Conservation (phyloP, 2,888 invertebrate genomes). For the Eristalis arbustorum region DNA sequence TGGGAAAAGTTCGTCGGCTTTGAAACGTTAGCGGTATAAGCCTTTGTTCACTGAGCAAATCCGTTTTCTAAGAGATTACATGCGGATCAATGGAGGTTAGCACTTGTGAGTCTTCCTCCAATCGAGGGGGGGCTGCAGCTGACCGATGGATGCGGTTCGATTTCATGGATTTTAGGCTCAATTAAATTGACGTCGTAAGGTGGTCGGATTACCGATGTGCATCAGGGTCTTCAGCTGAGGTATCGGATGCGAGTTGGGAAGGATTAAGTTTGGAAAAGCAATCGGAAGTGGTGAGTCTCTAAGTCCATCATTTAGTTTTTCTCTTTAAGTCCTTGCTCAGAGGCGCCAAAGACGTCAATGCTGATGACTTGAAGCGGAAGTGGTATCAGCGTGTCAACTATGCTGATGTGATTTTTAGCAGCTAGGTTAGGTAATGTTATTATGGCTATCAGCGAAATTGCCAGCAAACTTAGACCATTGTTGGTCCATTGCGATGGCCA, state of each 20-base stretch:
- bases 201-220: background rate
- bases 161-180: background rate
- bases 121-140: background rate
- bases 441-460: too few relatives aligned
- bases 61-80: background rate
- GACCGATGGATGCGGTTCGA: background rate
- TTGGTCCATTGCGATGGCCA: too few relatives aligned
- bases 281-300: too few relatives aligned
- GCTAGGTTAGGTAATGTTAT: too few relatives aligned
- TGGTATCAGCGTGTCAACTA: too few relatives aligned
- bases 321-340: too few relatives aligned
- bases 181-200: background rate
- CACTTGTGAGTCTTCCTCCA: conserved; percentile 6
- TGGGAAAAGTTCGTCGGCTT: background rate
- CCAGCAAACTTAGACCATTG: too few relatives aligned
- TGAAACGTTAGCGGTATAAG: background rate
- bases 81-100: background rate
- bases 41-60: background rate
- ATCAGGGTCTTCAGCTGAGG: background rate
- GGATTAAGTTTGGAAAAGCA: too few relatives aligned
- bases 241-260: background rate
- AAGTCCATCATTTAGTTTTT: too few relatives aligned
- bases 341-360: too few relatives aligned
- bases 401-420: too few relatives aligned
- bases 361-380: too few relatives aligned